Percentiles rank a stretch among this genome's conserved stretches.
Conservation (phyloP, 2,113 vertebrate genomes). For the Labeo rohita region DNA sequence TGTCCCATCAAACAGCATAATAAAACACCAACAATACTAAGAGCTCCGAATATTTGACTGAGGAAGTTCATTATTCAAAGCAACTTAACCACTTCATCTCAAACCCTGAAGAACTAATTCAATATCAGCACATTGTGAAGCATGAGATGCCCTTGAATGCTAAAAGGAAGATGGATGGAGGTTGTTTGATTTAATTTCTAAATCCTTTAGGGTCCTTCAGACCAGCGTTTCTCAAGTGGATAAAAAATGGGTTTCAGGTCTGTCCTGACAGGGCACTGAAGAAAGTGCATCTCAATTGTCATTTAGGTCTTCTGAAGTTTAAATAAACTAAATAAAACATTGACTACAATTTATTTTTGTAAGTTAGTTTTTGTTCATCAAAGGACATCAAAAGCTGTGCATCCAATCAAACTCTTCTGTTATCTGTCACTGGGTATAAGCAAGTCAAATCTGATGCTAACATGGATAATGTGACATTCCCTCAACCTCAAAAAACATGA, state of each 20-base stretch:
- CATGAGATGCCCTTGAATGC: neutral
- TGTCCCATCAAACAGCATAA: neutral
- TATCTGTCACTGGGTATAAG: neutral
- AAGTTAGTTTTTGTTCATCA: neutral
- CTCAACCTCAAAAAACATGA: neutral
- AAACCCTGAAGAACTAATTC: conserved; percentile 14
- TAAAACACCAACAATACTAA: neutral
- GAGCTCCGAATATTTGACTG: neutral
- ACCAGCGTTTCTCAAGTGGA: neutral
- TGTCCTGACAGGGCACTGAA: neutral
- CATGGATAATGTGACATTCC: neutral
- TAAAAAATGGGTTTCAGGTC: neutral
- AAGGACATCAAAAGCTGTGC: neutral
- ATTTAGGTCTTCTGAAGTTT: neutral
- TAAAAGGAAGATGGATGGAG: conserved; percentile 36
- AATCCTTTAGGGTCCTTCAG: conserved; percentile 25
- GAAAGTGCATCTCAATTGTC: neutral
- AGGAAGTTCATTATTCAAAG: conserved; percentile 25
- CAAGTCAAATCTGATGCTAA: neutral
- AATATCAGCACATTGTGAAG: conserved; percentile 14
- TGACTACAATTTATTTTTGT: neutral
- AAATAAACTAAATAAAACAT: neutral
- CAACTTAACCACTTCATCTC: neutral
- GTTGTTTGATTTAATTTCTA: conserved; percentile 45
- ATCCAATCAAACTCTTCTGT: neutral